Base-by-base conservation (phyloP, 2,113 vertebrate species). In the Nannobrachium achirus region DNA sequence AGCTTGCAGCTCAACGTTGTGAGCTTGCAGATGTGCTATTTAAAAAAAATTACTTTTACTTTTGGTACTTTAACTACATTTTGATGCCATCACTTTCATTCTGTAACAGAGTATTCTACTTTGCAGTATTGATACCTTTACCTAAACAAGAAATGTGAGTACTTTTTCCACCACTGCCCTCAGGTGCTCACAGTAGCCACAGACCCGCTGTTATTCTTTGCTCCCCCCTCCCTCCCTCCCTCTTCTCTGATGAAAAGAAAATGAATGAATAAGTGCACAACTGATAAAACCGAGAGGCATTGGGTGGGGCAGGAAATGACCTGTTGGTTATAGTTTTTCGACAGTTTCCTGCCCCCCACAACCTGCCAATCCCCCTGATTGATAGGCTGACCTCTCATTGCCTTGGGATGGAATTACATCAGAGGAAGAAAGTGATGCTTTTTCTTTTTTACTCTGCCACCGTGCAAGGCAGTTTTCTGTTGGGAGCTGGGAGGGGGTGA, bases 241-340 rank as follows among this genome's bases (percentile, higher is more conserved):
- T 73, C 66, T 67, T 69, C 79, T 86, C 82, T 82, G 78, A 88
- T 91, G 80, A 86, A 91, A 89, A 88, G 77, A 86, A 88, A 89
- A 86, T 57, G 51, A 89, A 86, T 57, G 51, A 84, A 75, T 42
- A 70, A 79, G 69, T 53, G 5, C 52, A 4, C n/a, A 70, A 65
- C 52, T 44, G 79, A 83, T 75, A 76, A 68, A 82, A 38, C 66
- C 25, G 78, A 69, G 78, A 41, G 57, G 66, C 83, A 76, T 72
- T 71, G 76, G 83, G 73, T 63, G 39, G 60, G 7, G 13, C 85
- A 86, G 89, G 88, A 91, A 89, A 86, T 81, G 76, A 82, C 75
- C 78, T 86, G 84, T 88, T 89, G 84, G 79, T 85, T 81, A 80
- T 85, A 81, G 78, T 63, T 56, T 84, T 84, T 71, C 65, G 56